Evolutionary conservation across 92 coral and sea anemone species (phyloP), one percentile per base, ranked within the genome.

Genomic region (Palythoa caribaeorum): DNA sequence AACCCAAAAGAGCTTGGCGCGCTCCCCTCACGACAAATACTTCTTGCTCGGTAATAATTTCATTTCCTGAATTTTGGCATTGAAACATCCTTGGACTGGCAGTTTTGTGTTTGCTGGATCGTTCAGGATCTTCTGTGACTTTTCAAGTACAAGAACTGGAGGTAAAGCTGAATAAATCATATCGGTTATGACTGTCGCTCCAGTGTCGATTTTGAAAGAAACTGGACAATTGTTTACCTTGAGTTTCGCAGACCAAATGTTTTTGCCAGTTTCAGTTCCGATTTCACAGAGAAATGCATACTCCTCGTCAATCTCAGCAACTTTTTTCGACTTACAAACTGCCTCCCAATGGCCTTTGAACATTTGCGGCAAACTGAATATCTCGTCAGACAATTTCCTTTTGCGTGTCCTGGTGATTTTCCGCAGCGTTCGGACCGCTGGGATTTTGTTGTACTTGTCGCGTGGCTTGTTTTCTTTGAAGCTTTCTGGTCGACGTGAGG

Each of bases 181-280:
- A 69, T 69, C 73, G 36, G 73, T 3, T 69, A 69, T 69, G 73
- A 69, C 73, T 69, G 8, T 69, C 73, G 5, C 8, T 69, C 73
- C 74, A 1, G 37, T 2, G 36, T 69, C 85, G 13, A 51, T 78
- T 68, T 78, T 78, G 39, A 78, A 78, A 35, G 52, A 35, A 44
- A 87, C 85, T 51, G 20, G 69, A 13, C 35, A 77, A 72, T 44
- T 77, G 40, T 78, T 78, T 28, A 60, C 68, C 39, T 37, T 44
- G 77, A 87, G 90, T 44, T 87, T 81, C 21, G 71, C 86, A 35
- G 69, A 78, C 85, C 90, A 87, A 54, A 51, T 8, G 77, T 47
- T 57, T 28, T 63, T 36, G 85, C 66, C 79, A 28, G 75, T 59
- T 53, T 62, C 85, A 35, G 71, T 77, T 63, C 90, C 51, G 16